phyloP scores from a whole-genome alignment of 2,888 invertebrate species.

The Eupithecia subfuscata region DNA sequence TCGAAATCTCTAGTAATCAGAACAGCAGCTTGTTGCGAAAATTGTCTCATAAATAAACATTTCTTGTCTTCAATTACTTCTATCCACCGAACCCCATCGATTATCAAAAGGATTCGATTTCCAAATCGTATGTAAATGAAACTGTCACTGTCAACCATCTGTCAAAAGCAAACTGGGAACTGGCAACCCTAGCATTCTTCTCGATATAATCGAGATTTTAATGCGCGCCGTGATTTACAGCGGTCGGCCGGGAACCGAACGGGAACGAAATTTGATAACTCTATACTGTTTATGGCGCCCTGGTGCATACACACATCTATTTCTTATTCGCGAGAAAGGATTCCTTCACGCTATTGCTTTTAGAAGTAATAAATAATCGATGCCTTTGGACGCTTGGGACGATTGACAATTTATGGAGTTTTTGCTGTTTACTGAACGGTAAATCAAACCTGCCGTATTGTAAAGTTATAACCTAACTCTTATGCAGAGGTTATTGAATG shows the following conservation, averaged over 20 bases:
- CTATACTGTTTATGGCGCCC: slow-evolving; percentile 76
- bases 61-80: slow-evolving; percentile 1
- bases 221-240: slow-evolving; percentile 78
- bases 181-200: slow-evolving; percentile 37
- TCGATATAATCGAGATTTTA: slow-evolving; percentile 77
- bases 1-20: neutral
- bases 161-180: slow-evolving; percentile 30
- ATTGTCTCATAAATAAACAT: neutral
- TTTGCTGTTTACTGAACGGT: slow-evolving; percentile 35
- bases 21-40: neutral
- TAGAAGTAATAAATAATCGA: slow-evolving; percentile 37
- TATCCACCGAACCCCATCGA: slow-evolving; percentile 3
- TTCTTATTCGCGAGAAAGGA: slow-evolving; percentile 39
- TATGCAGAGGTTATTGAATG: slow-evolving; percentile 10
- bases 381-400: slow-evolving; percentile 32
- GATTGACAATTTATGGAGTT: slow-evolving; percentile 38
- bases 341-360: slow-evolving; percentile 42
- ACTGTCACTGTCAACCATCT: slow-evolving; percentile 26
- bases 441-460: slow-evolving; percentile 30
- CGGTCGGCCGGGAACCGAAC: slow-evolving; percentile 57
- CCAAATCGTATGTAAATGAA: slow-evolving; percentile 17
- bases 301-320: slow-evolving; percentile 60
- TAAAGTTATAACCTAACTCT: slow-evolving; percentile 10
- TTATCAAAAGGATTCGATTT: slow-evolving; percentile 11
- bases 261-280: slow-evolving; percentile 82